Conservation (phyloP, 2,888 invertebrate species). For the Mimachlamys varia region DNA sequence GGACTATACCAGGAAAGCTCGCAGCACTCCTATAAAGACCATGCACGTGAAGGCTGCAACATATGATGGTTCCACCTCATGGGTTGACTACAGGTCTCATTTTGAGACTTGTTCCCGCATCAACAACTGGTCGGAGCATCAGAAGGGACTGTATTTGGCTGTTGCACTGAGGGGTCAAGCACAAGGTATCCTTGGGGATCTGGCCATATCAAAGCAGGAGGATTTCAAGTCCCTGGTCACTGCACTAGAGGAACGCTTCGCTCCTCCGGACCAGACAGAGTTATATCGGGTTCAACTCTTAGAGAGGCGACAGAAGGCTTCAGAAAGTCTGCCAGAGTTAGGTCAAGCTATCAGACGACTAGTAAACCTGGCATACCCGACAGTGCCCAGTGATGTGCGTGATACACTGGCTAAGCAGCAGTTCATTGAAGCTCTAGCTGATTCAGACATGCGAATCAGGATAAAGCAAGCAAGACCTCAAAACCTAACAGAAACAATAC, state of each 20-base stretch:
- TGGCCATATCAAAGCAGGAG: neutral
- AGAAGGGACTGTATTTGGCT: slow-evolving; percentile 43
- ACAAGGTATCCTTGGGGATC: too few relatives aligned
- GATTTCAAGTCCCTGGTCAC: neutral
- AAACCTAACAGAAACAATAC: slow-evolving; percentile 40
- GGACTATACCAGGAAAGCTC: too few relatives aligned
- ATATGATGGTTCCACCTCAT: slow-evolving; percentile 46
- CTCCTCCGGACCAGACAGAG: slow-evolving; percentile 44
- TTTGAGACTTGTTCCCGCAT: slow-evolving; percentile 45
- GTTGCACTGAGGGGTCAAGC: slow-evolving; percentile 45
- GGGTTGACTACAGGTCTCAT: slow-evolving; percentile 46
- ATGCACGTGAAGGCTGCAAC: slow-evolving; percentile 39
- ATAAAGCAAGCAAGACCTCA: slow-evolving; percentile 38
- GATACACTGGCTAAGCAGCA: neutral
- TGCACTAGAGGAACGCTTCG: slow-evolving; percentile 34
- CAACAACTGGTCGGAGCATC: slow-evolving; percentile 41
- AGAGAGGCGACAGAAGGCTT: too few relatives aligned
- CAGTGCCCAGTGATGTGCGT: too few relatives aligned
- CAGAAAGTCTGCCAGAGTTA: slow-evolving; percentile 36
- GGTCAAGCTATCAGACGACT: slow-evolving; percentile 40
- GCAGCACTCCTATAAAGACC: too few relatives aligned
- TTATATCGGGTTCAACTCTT: slow-evolving; percentile 34
- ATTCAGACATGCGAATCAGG: slow-evolving; percentile 36
- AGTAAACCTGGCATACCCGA: slow-evolving; percentile 38
- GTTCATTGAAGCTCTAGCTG: slow-evolving; percentile 39